Base-by-base conservation (phyloP, 92 coral and sea anemone species). In the Pocillopora grandis region DNA sequence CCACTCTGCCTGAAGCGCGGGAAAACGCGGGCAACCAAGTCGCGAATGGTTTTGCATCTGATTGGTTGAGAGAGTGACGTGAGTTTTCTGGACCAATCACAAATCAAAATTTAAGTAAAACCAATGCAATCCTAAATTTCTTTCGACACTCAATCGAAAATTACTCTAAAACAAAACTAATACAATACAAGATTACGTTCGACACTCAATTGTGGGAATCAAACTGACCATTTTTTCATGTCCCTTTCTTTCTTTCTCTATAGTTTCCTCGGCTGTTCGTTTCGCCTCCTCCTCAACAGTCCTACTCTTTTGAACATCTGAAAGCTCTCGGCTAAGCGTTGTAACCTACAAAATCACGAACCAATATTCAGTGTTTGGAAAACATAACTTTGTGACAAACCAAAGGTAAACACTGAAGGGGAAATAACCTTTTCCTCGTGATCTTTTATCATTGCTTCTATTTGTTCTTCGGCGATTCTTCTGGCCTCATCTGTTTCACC, bases 231-330 rank as follows among this genome's bases (percentile, higher is more conserved):
- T 78, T 82, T 91, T 82, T 61, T 64, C 67, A 17, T 90, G 88
- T 57, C 79, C 93, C 8, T 80, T 83, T 80, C 88, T 84, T 66
- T 88, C 90, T 37, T 73, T 86, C 70, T 91, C 95, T 12, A 89
- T 89, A 18, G 87, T 84, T 23, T 93, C 92, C 52, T 91, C 91
- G 8, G 91, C 92, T 37, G 35, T 70, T 58, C 72, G 74, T 77
- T 81, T 92, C 21, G 93, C 90, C 48, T 76, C 69, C 78, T 93
- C 95, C 82, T 36, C 90, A 20, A 58, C 80, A 86, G 80, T 73
- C 65, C 71, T 79, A 72, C 66, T 83, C 77, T 66, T 92, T 35
- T 66, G 72, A 66, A 79, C 63, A 58, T 84, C 95, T 56, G 84
- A 56, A 10, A 93, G 83, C 52, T 91, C 76, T n/a, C 58, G 81